Evolutionary conservation across 1,140 invertebrate species (phyloP).

Genomic region (Pogonomyrmex californicus): DNA sequence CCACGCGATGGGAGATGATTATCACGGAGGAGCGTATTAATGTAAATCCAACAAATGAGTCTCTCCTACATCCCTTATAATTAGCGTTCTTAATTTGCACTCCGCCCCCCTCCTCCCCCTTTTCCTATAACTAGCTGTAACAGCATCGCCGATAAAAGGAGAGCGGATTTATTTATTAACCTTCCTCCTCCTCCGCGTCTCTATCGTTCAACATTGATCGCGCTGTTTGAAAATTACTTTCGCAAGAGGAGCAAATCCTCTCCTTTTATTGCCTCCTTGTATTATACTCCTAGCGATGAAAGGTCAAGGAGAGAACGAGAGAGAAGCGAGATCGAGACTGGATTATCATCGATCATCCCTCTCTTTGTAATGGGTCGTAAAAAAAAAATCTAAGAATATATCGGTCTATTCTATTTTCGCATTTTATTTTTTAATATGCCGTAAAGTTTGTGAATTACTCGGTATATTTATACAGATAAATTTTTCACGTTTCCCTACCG

Average conservation of each 20-base stretch:
- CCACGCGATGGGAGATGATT: conserved; percentile 35
- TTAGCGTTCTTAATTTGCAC: conserved; percentile 50
- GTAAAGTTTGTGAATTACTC: background rate
- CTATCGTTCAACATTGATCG: conserved; percentile 49
- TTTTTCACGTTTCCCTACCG: background rate
- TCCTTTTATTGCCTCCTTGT: conserved; percentile 60
- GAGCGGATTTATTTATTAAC: conserved; percentile 68
- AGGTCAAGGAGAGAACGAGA: conserved; percentile 62
- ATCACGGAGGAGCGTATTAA: conserved; percentile 41
- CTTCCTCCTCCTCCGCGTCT: background rate
- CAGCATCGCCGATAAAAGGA: conserved; percentile 47
- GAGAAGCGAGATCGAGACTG: conserved; percentile 55
- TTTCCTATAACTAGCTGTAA: background rate
- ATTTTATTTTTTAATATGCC: background rate
- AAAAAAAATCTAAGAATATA: conserved; percentile 36
- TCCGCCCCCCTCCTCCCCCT: background rate
- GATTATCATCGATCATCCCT: conserved; percentile 42
- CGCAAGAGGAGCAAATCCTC: conserved; percentile 51
- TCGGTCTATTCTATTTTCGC: background rate
- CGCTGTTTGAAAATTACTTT: conserved; percentile 52
- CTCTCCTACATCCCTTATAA: conserved; percentile 51
- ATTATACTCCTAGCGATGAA: conserved; percentile 54
- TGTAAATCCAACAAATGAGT: conserved; percentile 46
- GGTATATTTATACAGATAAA: background rate
- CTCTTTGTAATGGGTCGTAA: background rate